Evolutionary conservation across 2,113 vertebrate species (phyloP), one percentile per base, ranked within the genome.

Genomic region (Hiodon alosoides): DNA sequence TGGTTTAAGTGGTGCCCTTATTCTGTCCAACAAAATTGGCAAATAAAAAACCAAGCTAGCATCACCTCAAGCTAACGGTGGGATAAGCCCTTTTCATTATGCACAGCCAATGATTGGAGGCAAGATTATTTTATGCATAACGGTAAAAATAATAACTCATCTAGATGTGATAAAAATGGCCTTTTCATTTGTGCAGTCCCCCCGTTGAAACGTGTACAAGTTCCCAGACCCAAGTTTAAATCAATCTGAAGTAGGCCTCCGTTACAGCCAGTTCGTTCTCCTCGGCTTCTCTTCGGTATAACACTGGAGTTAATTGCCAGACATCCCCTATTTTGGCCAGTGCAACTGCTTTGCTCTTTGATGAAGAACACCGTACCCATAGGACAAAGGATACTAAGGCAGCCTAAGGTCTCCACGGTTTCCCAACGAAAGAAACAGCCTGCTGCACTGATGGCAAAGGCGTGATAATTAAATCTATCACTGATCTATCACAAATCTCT

Each of bases 21-120:
- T 86, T 76, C 83, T 86, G 80, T 82, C 14, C 51, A 59, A 75
- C 66, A 6, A 69, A 76, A 69, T 65, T 75, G 61, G 73, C 46
- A 17, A 72, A 77, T 59, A 83, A 82, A 86, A 76, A 82, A 84
- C 81, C 85, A 86, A 89, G 86, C 85, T 80, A 79, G 86, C 85
- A 84, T 85, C 86, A 85, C 85, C 86, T 69, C 87, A 60, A 79
- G 87, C 86, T 83, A 81, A 78, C 86, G 74, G 84, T 81, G 9
- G 2, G 87, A 90, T 90, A 88, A 88, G 84, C 83, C 62, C 79
- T 85, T 88, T 90, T 88, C 87, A 88, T 89, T 90, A 89, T 88
- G 85, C 87, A 83, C 87, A 70, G 75, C 78, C 82, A 75, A 81
- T 59, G 87, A 89, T 90, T 83, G 67, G 79, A 79, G 74, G 79